A percentile compares a stretch with the other conserved stretches of the same genome.
These are phyloP conservation scores for Thaleichthys pacificus DNA, from an alignment of 2,797 vertebrate species.

Conservation along the genomic window DNA sequence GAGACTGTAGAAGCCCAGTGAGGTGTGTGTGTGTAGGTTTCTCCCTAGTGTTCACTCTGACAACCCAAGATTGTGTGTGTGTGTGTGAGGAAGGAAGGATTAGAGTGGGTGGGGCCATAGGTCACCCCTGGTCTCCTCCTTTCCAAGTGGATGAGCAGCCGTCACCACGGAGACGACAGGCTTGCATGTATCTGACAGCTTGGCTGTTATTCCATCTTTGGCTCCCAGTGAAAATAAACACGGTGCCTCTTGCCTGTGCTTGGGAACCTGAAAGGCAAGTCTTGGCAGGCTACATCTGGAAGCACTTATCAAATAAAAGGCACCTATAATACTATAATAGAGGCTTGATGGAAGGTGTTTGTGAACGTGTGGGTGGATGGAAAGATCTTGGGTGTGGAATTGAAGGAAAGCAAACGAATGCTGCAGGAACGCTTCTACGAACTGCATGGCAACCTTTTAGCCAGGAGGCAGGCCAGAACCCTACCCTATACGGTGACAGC, in stretches of 20 bases:
- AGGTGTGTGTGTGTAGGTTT: slow-evolving; percentile 21
- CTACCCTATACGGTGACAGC: too few relatives aligned
- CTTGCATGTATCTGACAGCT: slow-evolving; percentile 57
- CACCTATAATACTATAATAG: slow-evolving; percentile 78
- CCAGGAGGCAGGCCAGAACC: too few relatives aligned
- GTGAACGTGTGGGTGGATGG: slow-evolving; percentile 44
- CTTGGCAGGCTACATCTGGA: slow-evolving; percentile 80
- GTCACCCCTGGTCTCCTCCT: slow-evolving; percentile 23
- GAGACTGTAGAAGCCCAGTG: slow-evolving; percentile 30
- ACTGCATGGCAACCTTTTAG: neutral
- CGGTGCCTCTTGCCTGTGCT: slow-evolving; percentile 59
- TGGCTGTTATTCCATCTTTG: slow-evolving; percentile 61
- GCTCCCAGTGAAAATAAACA: slow-evolving; percentile 66
- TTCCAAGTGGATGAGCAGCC: slow-evolving; percentile 35
- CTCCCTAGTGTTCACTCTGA: neutral
- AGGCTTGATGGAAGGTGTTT: slow-evolving; percentile 67
- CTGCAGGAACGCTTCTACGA: neutral
- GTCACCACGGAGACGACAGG: slow-evolving; percentile 44
- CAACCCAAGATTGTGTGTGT: slow-evolving; percentile 5
- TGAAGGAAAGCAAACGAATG: slow-evolving; percentile 54
- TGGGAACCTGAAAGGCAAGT: slow-evolving; percentile 53
- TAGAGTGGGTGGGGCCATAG: slow-evolving; percentile 41
- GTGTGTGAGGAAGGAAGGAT: slow-evolving; percentile 53
- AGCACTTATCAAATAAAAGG: slow-evolving; percentile 83
- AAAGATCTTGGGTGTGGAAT: slow-evolving; percentile 53